These are phyloP conservation scores for Mystacornis crossleyi DNA, from an alignment of 2,113 vertebrate genomes.

Conservation along the genomic window DNA sequence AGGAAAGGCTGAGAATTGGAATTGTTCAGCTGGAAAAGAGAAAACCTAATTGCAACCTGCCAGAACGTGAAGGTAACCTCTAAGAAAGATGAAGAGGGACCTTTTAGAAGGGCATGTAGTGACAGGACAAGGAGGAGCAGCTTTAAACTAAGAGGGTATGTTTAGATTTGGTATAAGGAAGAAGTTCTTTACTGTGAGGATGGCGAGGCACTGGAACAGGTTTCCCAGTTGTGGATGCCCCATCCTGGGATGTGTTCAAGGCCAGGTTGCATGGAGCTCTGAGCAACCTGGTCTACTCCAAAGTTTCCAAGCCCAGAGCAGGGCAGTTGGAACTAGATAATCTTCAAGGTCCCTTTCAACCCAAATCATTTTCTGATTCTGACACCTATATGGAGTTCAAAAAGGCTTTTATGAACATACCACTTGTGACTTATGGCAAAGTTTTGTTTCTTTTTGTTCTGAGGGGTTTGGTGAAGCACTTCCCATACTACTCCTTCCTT, in stretches of 20 bases:
- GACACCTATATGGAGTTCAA: not conserved
- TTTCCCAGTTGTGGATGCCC: not conserved
- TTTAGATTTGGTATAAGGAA: not conserved
- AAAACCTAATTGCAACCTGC: not conserved
- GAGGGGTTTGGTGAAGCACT: not conserved
- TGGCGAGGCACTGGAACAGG: not conserved
- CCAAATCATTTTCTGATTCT: not conserved
- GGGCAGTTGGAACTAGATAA: not conserved
- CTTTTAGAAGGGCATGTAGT: not conserved
- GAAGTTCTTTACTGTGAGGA: not conserved
- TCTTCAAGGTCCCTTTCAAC: not conserved
- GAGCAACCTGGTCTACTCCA: not conserved
- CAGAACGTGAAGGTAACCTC: not conserved
- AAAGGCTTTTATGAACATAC: not conserved
- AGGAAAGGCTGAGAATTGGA: not conserved
- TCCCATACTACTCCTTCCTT: not conserved
- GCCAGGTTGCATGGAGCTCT: not conserved
- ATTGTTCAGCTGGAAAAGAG: not conserved
- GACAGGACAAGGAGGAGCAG: not conserved
- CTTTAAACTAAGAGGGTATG: not conserved
- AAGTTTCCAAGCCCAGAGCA: not conserved
- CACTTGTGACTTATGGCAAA: not conserved
- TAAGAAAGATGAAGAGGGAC: not conserved
- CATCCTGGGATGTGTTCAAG: not conserved
- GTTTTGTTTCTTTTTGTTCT: not conserved